phyloP scores from a whole-genome alignment of 2,888 invertebrate species.

The Hypomecis punctinalis region DNA sequence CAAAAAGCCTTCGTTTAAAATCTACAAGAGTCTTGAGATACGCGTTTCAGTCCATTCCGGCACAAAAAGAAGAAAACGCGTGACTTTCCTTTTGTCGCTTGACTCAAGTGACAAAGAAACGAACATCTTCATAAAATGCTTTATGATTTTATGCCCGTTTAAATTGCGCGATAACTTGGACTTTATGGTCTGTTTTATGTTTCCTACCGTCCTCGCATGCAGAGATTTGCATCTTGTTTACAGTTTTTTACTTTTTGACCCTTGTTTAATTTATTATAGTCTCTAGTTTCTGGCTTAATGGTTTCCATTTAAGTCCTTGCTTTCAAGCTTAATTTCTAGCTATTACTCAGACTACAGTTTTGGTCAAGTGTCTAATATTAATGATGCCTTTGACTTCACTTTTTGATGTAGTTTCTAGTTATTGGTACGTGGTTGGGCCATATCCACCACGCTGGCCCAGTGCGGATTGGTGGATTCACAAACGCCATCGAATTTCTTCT shows the following conservation, averaged over 20 bases:
- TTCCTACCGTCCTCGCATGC: background rate
- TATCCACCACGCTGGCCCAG: too few relatives aligned
- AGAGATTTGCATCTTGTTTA: background rate
- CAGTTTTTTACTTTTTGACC: background rate
- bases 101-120: background rate
- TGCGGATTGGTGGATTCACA: too few relatives aligned
- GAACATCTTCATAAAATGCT: slow-evolving; percentile 14
- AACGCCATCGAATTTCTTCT: too few relatives aligned
- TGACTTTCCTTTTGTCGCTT: slow-evolving; percentile 19
- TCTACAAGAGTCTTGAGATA: slow-evolving; percentile 18
- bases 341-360: too few relatives aligned
- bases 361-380: too few relatives aligned
- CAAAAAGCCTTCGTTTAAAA: slow-evolving; percentile 19
- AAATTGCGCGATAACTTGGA: slow-evolving; percentile 13
- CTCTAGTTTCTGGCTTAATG: too few relatives aligned
- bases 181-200: background rate
- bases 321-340: too few relatives aligned
- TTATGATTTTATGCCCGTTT: slow-evolving; percentile 19
- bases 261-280: too few relatives aligned
- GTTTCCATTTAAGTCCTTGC: too few relatives aligned
- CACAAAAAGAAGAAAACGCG: slow-evolving; percentile 9
- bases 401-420: too few relatives aligned
- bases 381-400: too few relatives aligned
- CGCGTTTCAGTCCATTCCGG: slow-evolving; percentile 20
- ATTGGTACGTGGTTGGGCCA: too few relatives aligned